A percentile compares a stretch with the other conserved stretches of the same genome.
phyloP scores from a whole-genome alignment of 2,113 vertebrate species.

The Oxygymnocypris stewartii region DNA sequence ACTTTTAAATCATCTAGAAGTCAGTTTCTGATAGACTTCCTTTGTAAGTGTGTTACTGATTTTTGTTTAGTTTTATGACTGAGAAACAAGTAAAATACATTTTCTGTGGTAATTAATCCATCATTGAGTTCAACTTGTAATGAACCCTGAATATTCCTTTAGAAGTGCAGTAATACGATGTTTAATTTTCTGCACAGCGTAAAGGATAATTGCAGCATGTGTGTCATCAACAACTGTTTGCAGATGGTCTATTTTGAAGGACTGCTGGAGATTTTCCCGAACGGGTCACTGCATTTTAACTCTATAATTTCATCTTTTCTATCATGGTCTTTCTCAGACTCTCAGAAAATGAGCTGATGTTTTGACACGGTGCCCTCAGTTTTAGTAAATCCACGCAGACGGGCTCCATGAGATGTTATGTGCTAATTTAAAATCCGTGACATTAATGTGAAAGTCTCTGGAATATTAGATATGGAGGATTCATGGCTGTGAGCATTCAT shows the following conservation, averaged over 20 bases:
- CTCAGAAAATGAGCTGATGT: conserved; percentile 31
- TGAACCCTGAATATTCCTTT: conserved; percentile 45
- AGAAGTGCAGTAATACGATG: not conserved
- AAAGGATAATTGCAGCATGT: not conserved
- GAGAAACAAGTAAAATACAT: not conserved
- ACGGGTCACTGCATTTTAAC: not conserved
- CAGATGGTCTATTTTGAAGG: conserved; percentile 1
- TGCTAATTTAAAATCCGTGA: conserved; percentile 40
- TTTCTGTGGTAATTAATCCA: not conserved
- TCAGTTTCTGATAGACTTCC: not conserved
- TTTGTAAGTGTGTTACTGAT: not conserved
- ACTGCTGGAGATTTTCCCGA: not conserved
- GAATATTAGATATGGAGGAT: conserved; percentile 53
- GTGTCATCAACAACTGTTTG: not conserved
- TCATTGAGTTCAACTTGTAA: not conserved
- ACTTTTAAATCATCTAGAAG: too few species aligned
- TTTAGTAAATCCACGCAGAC: conserved; percentile 3
- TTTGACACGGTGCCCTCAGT: conserved; percentile 32
- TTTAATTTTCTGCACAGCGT: not conserved
- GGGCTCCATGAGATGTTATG: conserved; percentile 19
- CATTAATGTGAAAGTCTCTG: conserved; percentile 52
- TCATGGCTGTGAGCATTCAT: conserved; percentile 54
- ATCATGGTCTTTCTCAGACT: not conserved
- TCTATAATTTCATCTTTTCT: not conserved
- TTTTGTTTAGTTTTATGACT: not conserved